Evolutionary conservation across 2,113 vertebrate species (phyloP), one percentile per base, ranked within the genome.

Genomic region (Hassar affinis): DNA sequence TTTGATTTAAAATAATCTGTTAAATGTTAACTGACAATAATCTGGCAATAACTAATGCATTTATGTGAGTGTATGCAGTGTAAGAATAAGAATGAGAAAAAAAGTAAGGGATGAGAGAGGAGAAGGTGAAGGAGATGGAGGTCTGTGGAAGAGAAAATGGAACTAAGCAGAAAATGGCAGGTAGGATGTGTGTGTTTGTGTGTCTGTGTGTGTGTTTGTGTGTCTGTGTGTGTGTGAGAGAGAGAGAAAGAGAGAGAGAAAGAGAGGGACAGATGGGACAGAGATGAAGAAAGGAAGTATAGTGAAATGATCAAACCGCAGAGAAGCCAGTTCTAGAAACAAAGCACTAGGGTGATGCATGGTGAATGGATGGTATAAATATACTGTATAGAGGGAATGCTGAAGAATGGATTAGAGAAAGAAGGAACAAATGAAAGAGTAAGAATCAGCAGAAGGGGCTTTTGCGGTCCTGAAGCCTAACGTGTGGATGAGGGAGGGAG

Each of bases 361-460:
- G 61, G 27, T 84, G 42, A 72, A 52, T 76, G 45, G 18, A 72
- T 38, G 57, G 64, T 78, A 84, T 54, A n/a, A 45, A 72, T 72
- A 57, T 35, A n/a, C n/a, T n/a, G n/a, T n/a, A 82, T 68, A 66
- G 72, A 61, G 52, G 74, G 38, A 78, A 9, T 61, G 81, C 20
- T 56, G 18, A 80, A 77, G 18, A 83, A 79, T 30, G 27, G 75
- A 82, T 78, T 68, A 84, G 74, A 82, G 57, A 86, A 68, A 68
- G 79, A 83, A 81, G 42, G 84, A 86, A 81, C 85, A 81, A 85
- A 87, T 87, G 86, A 89, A 88, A 89, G 88, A 88, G 83, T 76
- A 83, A 81, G 87, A 90, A 91, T 90, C 85, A 91, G 87, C 85
- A 90, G 85, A 87, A 89, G 88, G 89, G 87, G 84, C 68, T 86